Base-by-base conservation (phyloP, 2,797 vertebrate genomes). In the Melanotaenia nigrans region DNA sequence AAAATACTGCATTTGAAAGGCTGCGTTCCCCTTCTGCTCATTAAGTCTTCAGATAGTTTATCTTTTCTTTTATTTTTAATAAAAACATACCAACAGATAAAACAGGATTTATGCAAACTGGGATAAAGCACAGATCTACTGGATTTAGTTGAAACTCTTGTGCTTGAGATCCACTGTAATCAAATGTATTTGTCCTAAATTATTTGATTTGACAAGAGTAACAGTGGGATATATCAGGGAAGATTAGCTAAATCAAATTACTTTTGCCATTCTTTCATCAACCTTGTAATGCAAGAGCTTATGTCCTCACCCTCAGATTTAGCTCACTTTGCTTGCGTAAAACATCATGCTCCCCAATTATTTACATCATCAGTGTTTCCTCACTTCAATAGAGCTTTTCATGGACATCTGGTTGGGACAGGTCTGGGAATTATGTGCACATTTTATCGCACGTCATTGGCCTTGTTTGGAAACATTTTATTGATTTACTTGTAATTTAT, bases 381-480 rank as follows among this genome's bases (percentile, higher is more conserved):
- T 76, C 76, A 47, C 67, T 71, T 80, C 69, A 68, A 32, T 33
- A 1, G 72, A 79, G 62, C 73, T 79, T 63, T 78, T 80, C 57
- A 36, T 33, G 59, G 70, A 71, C 28, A 60, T 70, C 51, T 64
- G 74, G 1, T 73, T 16, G 22, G 30, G 22, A 38, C 16, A 24
- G 45, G 78, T 45, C 10, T 6, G 13, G 58, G n/a, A 47, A 70
- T 35, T 5, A 36, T 25, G 40, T 24, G 11, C 67, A 45, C 36
- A 28, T 24, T 54, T 57, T 45, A 35, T 35, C 12, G 36, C 36
- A 28, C 22, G 6, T 25, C 6, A 0, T 30, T 0, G 6, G 9
- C 14, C 38, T n/a, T 3, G 8, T 51, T 33, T 10, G 5, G 42
- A 32, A 59, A 62, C 12, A 5, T 24, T 45, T 59, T 20, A 47